phyloP scores from a whole-genome alignment of 53 echinoderm and acorn worm species.

The Glandiceps talaboti region DNA sequence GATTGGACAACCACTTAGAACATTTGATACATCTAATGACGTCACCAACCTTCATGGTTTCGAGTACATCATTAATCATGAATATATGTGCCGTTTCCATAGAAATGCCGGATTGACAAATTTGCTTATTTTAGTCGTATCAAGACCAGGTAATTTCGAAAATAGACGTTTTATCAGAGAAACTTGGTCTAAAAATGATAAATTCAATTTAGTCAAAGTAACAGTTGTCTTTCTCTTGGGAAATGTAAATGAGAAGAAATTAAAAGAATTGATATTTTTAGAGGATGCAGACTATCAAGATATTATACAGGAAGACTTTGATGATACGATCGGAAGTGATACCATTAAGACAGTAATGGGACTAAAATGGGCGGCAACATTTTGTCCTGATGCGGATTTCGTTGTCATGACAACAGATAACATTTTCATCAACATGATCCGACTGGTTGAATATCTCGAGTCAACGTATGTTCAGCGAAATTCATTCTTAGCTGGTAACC shows the following conservation, averaged over 20 bases:
- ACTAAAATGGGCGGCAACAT: background rate
- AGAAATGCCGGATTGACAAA: background rate
- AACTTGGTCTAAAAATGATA: background rate
- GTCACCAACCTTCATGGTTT: background rate
- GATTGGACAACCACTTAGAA: background rate
- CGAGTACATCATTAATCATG: background rate
- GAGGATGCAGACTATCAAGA: background rate
- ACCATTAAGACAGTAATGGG: background rate
- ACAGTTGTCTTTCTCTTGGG: background rate
- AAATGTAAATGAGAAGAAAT: too few relatives aligned
- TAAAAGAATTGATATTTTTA: too few relatives aligned
- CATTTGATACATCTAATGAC: background rate
- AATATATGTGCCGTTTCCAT: background rate
- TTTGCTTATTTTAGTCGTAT: background rate
- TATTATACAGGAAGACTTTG: background rate
- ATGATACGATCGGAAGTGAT: background rate
- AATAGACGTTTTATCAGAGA: background rate
- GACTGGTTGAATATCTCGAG: background rate
- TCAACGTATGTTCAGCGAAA: background rate
- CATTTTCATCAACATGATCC: background rate
- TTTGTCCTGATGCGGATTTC: background rate
- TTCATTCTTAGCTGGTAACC: background rate
- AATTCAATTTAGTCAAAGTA: background rate
- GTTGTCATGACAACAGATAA: background rate
- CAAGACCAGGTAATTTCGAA: background rate